Conservation (phyloP, 2,888 invertebrate genomes). For the Glaucopsyche alexis region DNA sequence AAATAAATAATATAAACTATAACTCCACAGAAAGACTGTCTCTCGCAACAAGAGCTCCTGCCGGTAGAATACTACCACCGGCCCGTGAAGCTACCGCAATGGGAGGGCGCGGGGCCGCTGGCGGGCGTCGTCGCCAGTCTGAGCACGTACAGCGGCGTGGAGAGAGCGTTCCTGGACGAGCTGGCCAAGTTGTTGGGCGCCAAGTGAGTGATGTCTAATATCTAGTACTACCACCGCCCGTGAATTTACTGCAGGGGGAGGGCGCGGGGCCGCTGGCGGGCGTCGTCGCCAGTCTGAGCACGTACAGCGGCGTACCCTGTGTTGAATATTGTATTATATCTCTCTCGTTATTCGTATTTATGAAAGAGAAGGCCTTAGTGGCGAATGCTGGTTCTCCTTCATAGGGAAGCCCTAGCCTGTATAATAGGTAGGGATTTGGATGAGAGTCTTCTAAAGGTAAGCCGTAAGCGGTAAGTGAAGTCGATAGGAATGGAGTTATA, state of each 20-base stretch:
- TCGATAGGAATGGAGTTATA: too few relatives aligned
- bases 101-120: conserved; percentile 73
- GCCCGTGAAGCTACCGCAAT: conserved; percentile 76
- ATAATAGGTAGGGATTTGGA: too few relatives aligned
- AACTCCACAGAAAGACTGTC: conserved; percentile 81
- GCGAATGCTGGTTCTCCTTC: too few relatives aligned
- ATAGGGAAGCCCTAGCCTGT: too few relatives aligned
- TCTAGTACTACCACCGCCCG: too few relatives aligned
- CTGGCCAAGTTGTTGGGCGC: conserved; percentile 88
- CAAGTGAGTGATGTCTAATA: conserved; percentile 62
- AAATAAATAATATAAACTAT: not conserved
- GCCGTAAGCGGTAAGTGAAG: too few relatives aligned
- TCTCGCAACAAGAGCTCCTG: conserved; percentile 78
- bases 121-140: conserved; percentile 87
- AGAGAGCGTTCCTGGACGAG: conserved; percentile 86
- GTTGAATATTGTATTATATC: too few relatives aligned
- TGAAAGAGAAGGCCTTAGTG: too few relatives aligned
- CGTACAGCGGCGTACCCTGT: conserved; percentile 85
- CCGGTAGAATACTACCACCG: conserved; percentile 86
- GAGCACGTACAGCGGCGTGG: conserved; percentile 86
- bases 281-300: conserved; percentile 89
- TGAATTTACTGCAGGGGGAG: conserved; percentile 51
- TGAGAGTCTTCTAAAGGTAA: too few relatives aligned
- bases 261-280: conserved; percentile 78
- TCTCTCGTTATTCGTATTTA: too few relatives aligned